A percentile compares a stretch with the other conserved stretches of the same genome.
Conservation (phyloP, 2,888 invertebrate genomes). For the Pterobdella sp. region DNA sequence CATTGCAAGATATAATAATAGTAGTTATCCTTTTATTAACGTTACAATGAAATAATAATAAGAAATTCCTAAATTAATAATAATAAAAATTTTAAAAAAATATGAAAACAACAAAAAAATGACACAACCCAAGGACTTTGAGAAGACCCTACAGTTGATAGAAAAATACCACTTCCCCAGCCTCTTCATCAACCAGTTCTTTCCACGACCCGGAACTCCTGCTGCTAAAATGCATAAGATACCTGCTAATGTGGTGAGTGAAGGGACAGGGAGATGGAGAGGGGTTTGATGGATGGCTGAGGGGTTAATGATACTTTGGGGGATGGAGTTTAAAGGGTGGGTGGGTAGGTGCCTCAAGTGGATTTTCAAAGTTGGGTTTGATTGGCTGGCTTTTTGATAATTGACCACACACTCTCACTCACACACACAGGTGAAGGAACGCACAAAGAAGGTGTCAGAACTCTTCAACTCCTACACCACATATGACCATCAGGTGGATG, state of each 20-base stretch:
- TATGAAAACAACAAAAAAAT: no score
- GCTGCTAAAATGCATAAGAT: constrained; percentile 80
- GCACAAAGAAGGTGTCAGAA: constrained; percentile 79
- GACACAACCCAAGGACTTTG: constrained; percentile 66
- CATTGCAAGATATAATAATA: neutral
- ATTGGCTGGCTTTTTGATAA: neutral
- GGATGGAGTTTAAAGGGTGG: neutral
- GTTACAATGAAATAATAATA: neutral
- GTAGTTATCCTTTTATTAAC: neutral
- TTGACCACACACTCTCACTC: neutral
- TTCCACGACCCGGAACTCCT: constrained; percentile 87
- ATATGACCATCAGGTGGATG: constrained; percentile 58
- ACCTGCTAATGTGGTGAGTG: constrained; percentile 63
- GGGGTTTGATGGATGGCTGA: neutral
- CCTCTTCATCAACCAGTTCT: constrained; percentile 96
- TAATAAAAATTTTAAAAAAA: no score
- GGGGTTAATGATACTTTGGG: neutral
- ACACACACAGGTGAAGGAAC: constrained; percentile 69
- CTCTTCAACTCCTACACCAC: constrained; percentile 79
- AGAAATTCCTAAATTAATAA: neutral
- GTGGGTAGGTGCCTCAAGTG: neutral
- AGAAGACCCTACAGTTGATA: constrained; percentile 75
- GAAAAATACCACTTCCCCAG: constrained; percentile 78
- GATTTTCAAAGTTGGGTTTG: neutral
- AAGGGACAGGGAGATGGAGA: neutral